phyloP scores from a whole-genome alignment of 1,140 invertebrate genomes.

The Trypoxylus dichotomus region DNA sequence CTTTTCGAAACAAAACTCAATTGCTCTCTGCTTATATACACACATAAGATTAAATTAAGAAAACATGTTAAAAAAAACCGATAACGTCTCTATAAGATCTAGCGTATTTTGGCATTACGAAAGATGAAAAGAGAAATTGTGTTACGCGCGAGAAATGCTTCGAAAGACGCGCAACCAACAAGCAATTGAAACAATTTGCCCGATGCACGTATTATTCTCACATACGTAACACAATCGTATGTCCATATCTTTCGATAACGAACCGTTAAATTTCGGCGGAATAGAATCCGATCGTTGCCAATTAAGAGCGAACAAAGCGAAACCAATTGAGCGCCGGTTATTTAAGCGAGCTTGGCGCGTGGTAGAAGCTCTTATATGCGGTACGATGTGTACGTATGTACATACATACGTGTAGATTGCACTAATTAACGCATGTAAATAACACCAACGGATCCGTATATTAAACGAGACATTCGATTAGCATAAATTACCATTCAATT shows the following conservation, averaged over 20 bases:
- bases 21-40: too few species aligned
- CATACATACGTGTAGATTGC: too few species aligned
- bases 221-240: not conserved
- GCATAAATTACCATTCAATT: slow-evolving; percentile 3
- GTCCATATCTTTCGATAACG: not conserved
- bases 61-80: too few species aligned
- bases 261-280: not conserved
- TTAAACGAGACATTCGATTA: not conserved
- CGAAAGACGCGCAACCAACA: too few species aligned
- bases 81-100: too few species aligned
- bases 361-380: too few species aligned
- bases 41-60: too few species aligned
- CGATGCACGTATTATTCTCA: not conserved
- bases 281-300: not conserved
- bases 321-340: not conserved
- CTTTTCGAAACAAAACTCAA: too few species aligned
- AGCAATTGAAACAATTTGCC: too few species aligned
- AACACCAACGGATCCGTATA: not conserved
- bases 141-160: too few species aligned
- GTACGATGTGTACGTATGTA: too few species aligned
- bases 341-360: not conserved
- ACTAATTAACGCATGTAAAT: slow-evolving; percentile 3
- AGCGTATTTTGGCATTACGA: too few species aligned
- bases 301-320: not conserved
- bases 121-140: not conserved